A percentile compares a stretch with the other conserved stretches of the same genome.
Conservation (phyloP, 2,113 vertebrate genomes). For the Lamprologus ornatipinnis region DNA sequence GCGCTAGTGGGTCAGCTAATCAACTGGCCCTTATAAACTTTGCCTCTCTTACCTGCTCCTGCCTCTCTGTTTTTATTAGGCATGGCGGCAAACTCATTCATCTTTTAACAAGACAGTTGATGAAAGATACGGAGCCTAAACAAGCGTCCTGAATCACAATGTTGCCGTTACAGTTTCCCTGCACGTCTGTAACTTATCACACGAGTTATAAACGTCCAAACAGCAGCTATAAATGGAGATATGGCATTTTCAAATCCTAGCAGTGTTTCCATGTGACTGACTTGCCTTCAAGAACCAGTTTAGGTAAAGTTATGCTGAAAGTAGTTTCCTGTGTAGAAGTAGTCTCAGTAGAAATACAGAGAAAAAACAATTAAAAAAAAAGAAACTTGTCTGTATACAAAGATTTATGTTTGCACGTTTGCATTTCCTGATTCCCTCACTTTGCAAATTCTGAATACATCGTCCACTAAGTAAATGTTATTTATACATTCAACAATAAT, state of each 20-base stretch:
- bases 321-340: not conserved
- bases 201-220: slow-evolving; percentile 40
- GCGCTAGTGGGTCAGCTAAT: slow-evolving; percentile 41
- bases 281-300: not conserved
- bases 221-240: slow-evolving; percentile 26
- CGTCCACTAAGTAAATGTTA: not conserved
- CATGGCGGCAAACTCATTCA: slow-evolving; percentile 40
- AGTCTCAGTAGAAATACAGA: not conserved
- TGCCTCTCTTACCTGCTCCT: slow-evolving; percentile 24
- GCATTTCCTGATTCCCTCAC: not conserved
- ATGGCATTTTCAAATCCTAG: slow-evolving; percentile 8
- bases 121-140: slow-evolving; percentile 39
- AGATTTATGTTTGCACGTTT: not conserved
- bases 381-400: not conserved
- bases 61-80: slow-evolving; percentile 24
- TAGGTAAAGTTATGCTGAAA: not conserved
- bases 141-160: slow-evolving; percentile 30
- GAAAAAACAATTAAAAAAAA: accelerated
- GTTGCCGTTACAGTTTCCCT: not conserved
- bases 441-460: not conserved
- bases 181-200: slow-evolving; percentile 36
- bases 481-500: not conserved
- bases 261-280: slow-evolving; percentile 12
- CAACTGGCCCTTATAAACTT: slow-evolving; percentile 47
- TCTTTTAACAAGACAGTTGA: slow-evolving; percentile 57